phyloP scores from a whole-genome alignment of 2,113 vertebrate species.

The Perccottus glenii region DNA sequence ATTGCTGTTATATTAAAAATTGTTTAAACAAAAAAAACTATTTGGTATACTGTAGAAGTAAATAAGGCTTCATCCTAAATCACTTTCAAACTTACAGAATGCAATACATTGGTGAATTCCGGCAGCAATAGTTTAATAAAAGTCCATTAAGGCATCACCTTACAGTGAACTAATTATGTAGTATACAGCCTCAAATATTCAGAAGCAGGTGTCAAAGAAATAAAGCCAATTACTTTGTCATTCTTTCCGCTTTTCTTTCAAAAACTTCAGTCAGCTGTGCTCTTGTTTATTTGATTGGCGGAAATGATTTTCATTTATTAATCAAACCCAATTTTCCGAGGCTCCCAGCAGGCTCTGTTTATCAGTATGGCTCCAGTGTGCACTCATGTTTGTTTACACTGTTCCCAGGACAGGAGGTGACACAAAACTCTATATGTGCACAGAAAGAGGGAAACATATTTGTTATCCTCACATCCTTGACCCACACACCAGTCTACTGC shows the following conservation, averaged over 20 bases:
- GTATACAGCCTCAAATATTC: too few species aligned
- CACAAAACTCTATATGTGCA: conserved; percentile 29
- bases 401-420: conserved; percentile 25
- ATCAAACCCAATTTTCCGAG: conserved; percentile 51
- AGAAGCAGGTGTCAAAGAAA: conserved; percentile 8
- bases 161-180: too few species aligned
- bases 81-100: too few species aligned
- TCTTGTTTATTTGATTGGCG: conserved; percentile 33
- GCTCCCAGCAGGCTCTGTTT: conserved; percentile 30
- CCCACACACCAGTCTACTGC: conserved; percentile 54
- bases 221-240: conserved; percentile 14
- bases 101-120: too few species aligned
- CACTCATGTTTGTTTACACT: conserved; percentile 63
- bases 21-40: too few species aligned
- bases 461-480: conserved; percentile 27
- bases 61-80: too few species aligned
- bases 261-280: conserved; percentile 28
- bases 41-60: too few species aligned
- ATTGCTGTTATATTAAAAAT: too few species aligned
- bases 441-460: conserved; percentile 24
- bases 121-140: too few species aligned
- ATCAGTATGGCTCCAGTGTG: conserved; percentile 12
- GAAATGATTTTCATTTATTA: conserved; percentile 55
- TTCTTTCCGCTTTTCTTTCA: conserved; percentile 11
- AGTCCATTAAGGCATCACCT: too few species aligned